Percentiles rank a stretch among this genome's conserved stretches.
phyloP scores from a whole-genome alignment of 1,140 invertebrate species.

The Cylas formicarius region DNA sequence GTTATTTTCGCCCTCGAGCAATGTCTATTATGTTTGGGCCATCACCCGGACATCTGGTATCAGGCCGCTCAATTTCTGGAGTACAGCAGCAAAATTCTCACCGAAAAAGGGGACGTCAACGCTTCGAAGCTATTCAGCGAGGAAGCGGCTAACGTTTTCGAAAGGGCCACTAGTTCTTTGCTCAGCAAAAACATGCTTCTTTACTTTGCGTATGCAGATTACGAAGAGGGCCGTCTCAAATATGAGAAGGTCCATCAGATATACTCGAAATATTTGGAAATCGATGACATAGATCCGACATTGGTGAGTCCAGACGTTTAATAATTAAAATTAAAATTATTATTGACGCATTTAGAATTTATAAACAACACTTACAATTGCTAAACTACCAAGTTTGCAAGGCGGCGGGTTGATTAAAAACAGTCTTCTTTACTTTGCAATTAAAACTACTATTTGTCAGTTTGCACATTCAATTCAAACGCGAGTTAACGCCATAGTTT shows the following conservation, averaged over 20 bases:
- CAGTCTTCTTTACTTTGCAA: too few relatives aligned
- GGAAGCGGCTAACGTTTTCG: conserved; percentile 89
- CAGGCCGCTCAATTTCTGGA: conserved; percentile 95
- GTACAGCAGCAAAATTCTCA: conserved; percentile 82
- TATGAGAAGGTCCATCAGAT: conserved; percentile 97
- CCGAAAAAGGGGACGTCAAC: conserved; percentile 93
- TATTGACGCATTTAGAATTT: too few relatives aligned
- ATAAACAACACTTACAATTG: too few relatives aligned
- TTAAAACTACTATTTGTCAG: too few relatives aligned
- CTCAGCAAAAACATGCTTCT: conserved; percentile 88
- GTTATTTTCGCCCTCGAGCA: conserved; percentile 99
- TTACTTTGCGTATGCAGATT: conserved; percentile 98
- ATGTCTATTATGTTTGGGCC: conserved; percentile 89
- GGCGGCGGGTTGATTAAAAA: too few relatives aligned
- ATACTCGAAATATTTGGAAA: conserved; percentile 86
- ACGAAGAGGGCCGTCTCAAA: conserved; percentile 93
- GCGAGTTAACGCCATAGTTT: too few relatives aligned
- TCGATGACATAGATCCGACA: conserved; percentile 88
- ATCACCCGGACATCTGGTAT: conserved; percentile 98
- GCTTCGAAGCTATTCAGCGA: conserved; percentile 87
- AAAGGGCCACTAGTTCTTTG: conserved; percentile 80
- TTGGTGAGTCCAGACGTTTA: too few relatives aligned
- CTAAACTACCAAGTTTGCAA: too few relatives aligned
- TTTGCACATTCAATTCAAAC: too few relatives aligned
- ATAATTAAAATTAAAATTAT: too few relatives aligned